Base-by-base conservation (phyloP, 2,113 vertebrate genomes). In the Toxostoma redivivum region DNA sequence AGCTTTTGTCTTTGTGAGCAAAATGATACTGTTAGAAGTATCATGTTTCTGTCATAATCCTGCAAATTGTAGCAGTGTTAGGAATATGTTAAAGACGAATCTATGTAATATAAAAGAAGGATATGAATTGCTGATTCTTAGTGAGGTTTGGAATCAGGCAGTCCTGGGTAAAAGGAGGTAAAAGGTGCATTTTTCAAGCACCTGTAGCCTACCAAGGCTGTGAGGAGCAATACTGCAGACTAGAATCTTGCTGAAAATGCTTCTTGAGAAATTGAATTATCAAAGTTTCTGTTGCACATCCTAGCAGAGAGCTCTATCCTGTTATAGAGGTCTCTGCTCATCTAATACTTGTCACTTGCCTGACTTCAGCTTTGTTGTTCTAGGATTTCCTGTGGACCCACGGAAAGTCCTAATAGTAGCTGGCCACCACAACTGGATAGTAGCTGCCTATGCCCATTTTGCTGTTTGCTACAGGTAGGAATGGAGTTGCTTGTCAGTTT, bases 401-500 rank as follows among this genome's bases (percentile, higher is more conserved):
- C 98, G 99, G 62, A 99, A 99, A 94, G 99, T 99, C 94, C 94
- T 99, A 7, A 99, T 99, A 76, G 98, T 99, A 48, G 98, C 99
- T 42, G 99, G 99, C 78, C 99, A 99, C 94, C 99, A 99, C 97
- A 99, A 99, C 90, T 99, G 99, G 99, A 99, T 99, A 84, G 99
- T 99, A 66, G 99, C 98, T 88, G 99, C 99, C 5, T 99, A 99
- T 84, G 99, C 99, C 15, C 99, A 99, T 96, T 99, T 99, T 92
- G 99, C 99, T 87, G 99, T 99, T 96, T 99, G 99, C 95, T 99
- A 99, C 98, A 99, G 99, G 99, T 99, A 98, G 86, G 66, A 64
- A 51, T 74, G 20, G 27, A 33, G 27, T 56, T 76, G 38, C 35
- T 77, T 92, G 20, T 45, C 0, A 2, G 16, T 33, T 69, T 94